These are phyloP conservation scores for Amazona ochrocephala DNA, from an alignment of 2,797 vertebrate genomes.

Conservation along the genomic window DNA sequence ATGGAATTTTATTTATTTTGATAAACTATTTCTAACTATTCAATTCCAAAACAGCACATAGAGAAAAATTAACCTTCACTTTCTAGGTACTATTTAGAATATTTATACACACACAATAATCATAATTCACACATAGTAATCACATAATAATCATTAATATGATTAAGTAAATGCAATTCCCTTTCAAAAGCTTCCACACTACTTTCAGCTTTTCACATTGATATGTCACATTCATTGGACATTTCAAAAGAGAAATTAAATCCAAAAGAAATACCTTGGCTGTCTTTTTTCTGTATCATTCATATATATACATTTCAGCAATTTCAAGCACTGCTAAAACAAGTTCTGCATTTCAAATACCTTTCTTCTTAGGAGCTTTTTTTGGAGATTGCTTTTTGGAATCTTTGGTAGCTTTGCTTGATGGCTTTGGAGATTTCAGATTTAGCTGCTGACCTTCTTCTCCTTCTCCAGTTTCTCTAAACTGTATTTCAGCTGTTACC, in stretches of 20 bases:
- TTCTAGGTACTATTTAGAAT: background rate
- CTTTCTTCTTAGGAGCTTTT: slow-evolving; percentile 79
- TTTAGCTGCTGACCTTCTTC: slow-evolving; percentile 59
- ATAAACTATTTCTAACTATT: background rate
- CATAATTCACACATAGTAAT: background rate
- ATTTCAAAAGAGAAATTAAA: background rate
- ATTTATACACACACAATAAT: background rate
- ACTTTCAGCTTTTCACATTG: background rate
- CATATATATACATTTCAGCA: background rate
- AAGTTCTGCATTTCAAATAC: slow-evolving; percentile 62
- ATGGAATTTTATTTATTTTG: background rate
- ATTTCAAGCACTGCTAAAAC: background rate
- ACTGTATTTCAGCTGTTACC: slow-evolving; percentile 75
- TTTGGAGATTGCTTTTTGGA: slow-evolving; percentile 65
- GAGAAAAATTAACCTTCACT: background rate
- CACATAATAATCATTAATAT: background rate
- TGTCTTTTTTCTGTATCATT: background rate
- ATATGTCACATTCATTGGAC: background rate
- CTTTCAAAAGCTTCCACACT: background rate
- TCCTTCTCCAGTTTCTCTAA: slow-evolving; percentile 75
- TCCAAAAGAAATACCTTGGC: background rate
- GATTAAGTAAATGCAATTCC: background rate
- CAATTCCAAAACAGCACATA: background rate
- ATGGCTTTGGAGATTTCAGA: slow-evolving; percentile 21
- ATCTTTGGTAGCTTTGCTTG: slow-evolving; percentile 52